Conservation (phyloP, 2,888 invertebrate genomes). For the Caenorhabditis parvicauda region DNA sequence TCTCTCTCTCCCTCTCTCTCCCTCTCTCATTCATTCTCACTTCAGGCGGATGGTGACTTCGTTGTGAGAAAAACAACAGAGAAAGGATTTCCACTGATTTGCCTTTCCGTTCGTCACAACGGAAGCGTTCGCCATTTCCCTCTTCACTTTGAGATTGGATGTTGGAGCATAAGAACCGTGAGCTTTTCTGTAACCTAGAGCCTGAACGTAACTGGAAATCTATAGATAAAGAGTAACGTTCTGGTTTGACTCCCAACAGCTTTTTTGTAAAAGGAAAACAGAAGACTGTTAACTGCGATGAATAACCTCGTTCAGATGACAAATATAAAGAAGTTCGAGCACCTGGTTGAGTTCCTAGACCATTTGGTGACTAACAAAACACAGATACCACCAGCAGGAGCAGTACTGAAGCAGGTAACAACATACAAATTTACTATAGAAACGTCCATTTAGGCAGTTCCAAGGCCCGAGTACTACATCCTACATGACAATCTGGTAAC, state of each 20-base stretch:
- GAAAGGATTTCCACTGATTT: constrained; percentile 12
- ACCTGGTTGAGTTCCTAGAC: constrained; percentile 15
- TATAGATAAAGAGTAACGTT: too few species aligned
- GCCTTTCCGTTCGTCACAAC: constrained; percentile 13
- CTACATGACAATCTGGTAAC: constrained; percentile 21
- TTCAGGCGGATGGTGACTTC: constrained; percentile 17
- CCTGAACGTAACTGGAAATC: too few species aligned
- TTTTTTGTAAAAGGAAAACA: too few species aligned
- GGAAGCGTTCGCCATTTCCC: constrained; percentile 18
- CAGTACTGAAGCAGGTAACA: too few species aligned
- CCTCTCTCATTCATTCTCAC: neutral
- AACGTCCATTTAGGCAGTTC: constrained; percentile 15
- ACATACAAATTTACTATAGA: too few species aligned
- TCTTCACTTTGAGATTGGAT: constrained; percentile 9
- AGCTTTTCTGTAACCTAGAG: neutral
- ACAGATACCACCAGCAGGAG: constrained; percentile 6
- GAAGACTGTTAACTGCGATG: too few species aligned
- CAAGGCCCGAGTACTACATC: constrained; percentile 31
- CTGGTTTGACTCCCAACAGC: too few species aligned
- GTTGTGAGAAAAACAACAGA: constrained; percentile 20
- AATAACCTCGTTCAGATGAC: constrained; percentile 8
- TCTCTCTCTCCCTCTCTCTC: neutral
- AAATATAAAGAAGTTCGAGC: constrained; percentile 8
- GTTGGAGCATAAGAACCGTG: constrained; percentile 15
- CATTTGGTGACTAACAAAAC: constrained; percentile 13